Base-by-base conservation (phyloP, 1,140 invertebrate species). In the Lasioglossum baleicum region DNA sequence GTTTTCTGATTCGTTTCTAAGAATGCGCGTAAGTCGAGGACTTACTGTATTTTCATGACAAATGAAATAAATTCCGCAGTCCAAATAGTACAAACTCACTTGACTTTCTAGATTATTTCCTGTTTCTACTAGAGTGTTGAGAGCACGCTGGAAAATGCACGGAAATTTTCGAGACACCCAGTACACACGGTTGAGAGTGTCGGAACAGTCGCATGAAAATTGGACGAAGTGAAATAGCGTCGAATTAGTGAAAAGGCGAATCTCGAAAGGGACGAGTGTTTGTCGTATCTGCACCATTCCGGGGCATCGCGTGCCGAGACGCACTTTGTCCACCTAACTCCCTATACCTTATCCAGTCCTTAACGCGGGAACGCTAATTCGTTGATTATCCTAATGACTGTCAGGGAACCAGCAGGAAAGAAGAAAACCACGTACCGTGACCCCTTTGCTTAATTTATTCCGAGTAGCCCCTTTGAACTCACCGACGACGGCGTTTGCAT, bases 361-460 rank as follows among this genome's bases (percentile, higher is more conserved):
- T 88, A 88, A 85, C 84, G 88, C 83, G 86, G 88, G 90, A 91
- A 89, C 90, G 87, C 83, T 92, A 92, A 92, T 92, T 91, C 85
- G 86, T 88, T 89, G 90, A 91, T 91, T 91, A 89, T 87, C 81
- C 82, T 88, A 90, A 91, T 89, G 88, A 90, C 89, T 90, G 87
- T 89, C 85, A 84, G 85, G 73, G 77, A 84, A 79, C 82, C 81
- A 86, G 79, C 83, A 76, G 68, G 83, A 79, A 86, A 81, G 81
- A 81, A 87, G 72, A 77, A 69, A 84, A 83, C 82, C 81, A 81
- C 74, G 68, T 73, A 71, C 35, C 76, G 48, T 51, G 77, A 74
- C 48, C 56, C 58, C 51, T 58, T 66, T 48, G 51, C 66, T 74
- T 86, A 80, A 77, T 84, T 82, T 87, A 87, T 86, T 86, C 82